A percentile compares a stretch with the other conserved stretches of the same genome.
These are phyloP conservation scores for Coccyzus lansbergi DNA, from an alignment of 2,797 vertebrate species.

Conservation along the genomic window DNA sequence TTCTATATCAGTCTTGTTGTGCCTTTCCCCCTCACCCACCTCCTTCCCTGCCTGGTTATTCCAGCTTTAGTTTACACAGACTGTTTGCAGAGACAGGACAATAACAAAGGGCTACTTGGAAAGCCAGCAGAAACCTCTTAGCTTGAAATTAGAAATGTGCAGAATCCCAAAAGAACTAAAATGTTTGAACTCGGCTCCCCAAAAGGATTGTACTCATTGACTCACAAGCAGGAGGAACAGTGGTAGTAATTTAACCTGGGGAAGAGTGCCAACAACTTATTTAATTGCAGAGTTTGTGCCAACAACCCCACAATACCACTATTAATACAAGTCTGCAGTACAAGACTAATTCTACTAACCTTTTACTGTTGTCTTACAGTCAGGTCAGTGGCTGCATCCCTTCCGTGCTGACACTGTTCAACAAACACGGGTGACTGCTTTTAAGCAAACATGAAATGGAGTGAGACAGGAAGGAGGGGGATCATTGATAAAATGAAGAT, in stretches of 20 bases:
- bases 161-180: slow-evolving; percentile 17
- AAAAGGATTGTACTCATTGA: slow-evolving; percentile 46
- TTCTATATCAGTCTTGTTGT: background rate
- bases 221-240: slow-evolving; percentile 40
- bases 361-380: slow-evolving; percentile 70
- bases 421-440: slow-evolving; percentile 59
- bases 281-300: slow-evolving; percentile 75
- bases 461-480: background rate
- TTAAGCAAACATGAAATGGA: slow-evolving; percentile 29
- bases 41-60: slow-evolving; percentile 1
- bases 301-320: slow-evolving; percentile 73
- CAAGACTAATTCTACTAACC: slow-evolving; percentile 78
- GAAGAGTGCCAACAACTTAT: slow-evolving; percentile 68
- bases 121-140: slow-evolving; percentile 49
- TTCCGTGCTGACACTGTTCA: slow-evolving; percentile 47
- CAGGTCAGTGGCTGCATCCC: slow-evolving; percentile 68
- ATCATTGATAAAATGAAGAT: slow-evolving; percentile 24
- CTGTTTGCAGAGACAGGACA: slow-evolving; percentile 15
- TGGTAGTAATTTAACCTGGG: slow-evolving; percentile 71
- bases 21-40: background rate
- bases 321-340: slow-evolving; percentile 74
- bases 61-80: background rate
- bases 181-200: slow-evolving; percentile 45
- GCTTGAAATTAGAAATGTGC: slow-evolving; percentile 30
- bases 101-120: background rate